These are phyloP conservation scores for Sarcophaga subvicina DNA, from an alignment of 2,888 invertebrate genomes.

Conservation along the genomic window DNA sequence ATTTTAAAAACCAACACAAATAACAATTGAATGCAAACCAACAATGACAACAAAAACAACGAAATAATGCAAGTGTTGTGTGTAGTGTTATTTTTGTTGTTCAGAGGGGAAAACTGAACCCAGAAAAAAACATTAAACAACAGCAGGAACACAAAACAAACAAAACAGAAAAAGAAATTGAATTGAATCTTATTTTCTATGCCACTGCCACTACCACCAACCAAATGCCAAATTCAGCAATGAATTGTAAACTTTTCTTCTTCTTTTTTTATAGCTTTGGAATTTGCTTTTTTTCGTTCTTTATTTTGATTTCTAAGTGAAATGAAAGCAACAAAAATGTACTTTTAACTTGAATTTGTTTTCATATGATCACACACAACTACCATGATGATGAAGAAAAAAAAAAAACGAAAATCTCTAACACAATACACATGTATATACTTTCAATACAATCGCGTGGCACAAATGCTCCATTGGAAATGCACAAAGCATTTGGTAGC, in stretches of 20 bases:
- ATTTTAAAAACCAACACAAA: slow-evolving; percentile 7
- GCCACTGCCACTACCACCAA: slow-evolving; percentile 68
- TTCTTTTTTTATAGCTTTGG: neutral
- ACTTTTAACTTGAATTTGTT: slow-evolving; percentile 57
- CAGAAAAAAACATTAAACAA: neutral
- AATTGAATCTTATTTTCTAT: slow-evolving; percentile 70
- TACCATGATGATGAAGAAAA: neutral
- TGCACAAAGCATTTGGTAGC: neutral
- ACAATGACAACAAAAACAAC: slow-evolving; percentile 2
- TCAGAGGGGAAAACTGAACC: neutral
- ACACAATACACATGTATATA: neutral
- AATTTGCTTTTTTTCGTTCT: neutral
- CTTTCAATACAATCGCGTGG: neutral
- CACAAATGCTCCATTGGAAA: slow-evolving; percentile 19
- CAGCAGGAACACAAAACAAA: slow-evolving; percentile 3
- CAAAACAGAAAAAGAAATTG: slow-evolving; percentile 19
- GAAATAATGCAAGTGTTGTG: neutral
- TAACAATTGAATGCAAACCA: slow-evolving; percentile 27
- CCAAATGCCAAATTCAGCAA: slow-evolving; percentile 71
- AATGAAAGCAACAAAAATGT: slow-evolving; percentile 62
- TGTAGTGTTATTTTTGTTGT: slow-evolving; percentile 64
- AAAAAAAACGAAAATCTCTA: neutral
- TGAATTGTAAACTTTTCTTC: slow-evolving; percentile 69
- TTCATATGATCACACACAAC: slow-evolving; percentile 25
- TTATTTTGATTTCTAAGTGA: slow-evolving; percentile 65